These are phyloP conservation scores for Ellobius talpinus DNA, from an alignment of 2,113 vertebrate species.

Conservation along the genomic window DNA sequence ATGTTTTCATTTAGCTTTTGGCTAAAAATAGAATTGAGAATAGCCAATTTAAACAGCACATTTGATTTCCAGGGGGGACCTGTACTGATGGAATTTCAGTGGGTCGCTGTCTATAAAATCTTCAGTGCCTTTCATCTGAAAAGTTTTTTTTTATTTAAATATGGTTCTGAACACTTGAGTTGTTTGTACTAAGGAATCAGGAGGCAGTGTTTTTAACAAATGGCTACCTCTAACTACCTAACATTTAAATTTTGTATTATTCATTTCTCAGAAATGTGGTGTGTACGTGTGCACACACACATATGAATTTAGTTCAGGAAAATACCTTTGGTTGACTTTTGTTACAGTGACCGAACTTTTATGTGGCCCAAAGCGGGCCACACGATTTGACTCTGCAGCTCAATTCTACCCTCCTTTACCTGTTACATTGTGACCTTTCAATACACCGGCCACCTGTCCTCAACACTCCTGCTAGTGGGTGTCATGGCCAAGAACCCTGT, in stretches of 20 bases:
- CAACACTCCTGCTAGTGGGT: not conserved
- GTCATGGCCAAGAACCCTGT: not conserved
- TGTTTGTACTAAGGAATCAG: not conserved
- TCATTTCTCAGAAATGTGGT: not conserved
- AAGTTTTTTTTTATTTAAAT: not conserved
- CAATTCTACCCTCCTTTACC: not conserved
- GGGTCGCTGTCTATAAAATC: not conserved
- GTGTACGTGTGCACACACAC: not conserved
- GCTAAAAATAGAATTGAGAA: constrained; percentile 34
- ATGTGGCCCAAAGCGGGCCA: not conserved
- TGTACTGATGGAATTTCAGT: not conserved
- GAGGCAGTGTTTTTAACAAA: not conserved
- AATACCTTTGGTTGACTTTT: not conserved
- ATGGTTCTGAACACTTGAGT: not conserved
- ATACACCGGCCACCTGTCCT: not conserved
- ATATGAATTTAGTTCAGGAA: not conserved
- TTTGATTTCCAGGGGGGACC: not conserved
- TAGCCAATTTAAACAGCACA: not conserved
- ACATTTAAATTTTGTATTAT: constrained; percentile 50
- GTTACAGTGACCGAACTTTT: not conserved
- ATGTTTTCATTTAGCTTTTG: constrained; percentile 58
- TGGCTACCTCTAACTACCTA: not conserved
- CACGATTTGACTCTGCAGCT: not conserved
- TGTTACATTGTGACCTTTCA: not conserved
- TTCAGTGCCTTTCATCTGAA: constrained; percentile 25